Conservation (phyloP, 2,888 invertebrate species). For the Caenorhabditis sinica region DNA sequence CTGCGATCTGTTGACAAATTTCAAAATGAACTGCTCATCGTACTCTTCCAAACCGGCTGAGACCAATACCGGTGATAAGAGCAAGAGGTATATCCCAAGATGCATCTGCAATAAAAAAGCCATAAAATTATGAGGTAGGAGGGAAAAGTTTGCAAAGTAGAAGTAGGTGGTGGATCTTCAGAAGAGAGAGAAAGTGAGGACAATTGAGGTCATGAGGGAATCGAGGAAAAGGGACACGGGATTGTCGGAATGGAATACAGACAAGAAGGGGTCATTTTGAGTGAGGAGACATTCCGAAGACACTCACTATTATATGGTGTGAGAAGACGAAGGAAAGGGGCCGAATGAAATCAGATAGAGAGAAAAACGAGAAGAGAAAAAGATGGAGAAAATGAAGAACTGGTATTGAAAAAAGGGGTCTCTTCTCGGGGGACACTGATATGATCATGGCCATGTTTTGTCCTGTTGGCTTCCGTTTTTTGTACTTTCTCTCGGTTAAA, state of each 20-base stretch:
- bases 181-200: constrained; percentile 56
- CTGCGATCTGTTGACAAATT: constrained; percentile 70
- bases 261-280: constrained; percentile 51
- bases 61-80: constrained; percentile 49
- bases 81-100: constrained; percentile 60
- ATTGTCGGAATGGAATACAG: constrained; percentile 29
- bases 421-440: constrained; percentile 43
- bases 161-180: constrained; percentile 10
- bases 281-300: constrained; percentile 49
- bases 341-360: constrained; percentile 53
- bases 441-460: constrained; percentile 58
- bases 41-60: constrained; percentile 66
- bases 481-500: constrained; percentile 52
- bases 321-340: constrained; percentile 25
- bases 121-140: neutral
- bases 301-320: constrained; percentile 56
- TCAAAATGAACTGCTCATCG: constrained; percentile 67
- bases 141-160: constrained; percentile 20
- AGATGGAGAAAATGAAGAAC: constrained; percentile 31
- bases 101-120: constrained; percentile 45
- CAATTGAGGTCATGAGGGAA: constrained; percentile 58
- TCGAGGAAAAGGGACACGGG: constrained; percentile 27
- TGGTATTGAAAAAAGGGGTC: constrained; percentile 56
- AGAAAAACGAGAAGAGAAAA: neutral
- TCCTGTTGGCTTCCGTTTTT: constrained; percentile 56